Conservation (phyloP, 2,797 vertebrate genomes). For the Pseudocheirus occidentalis region DNA sequence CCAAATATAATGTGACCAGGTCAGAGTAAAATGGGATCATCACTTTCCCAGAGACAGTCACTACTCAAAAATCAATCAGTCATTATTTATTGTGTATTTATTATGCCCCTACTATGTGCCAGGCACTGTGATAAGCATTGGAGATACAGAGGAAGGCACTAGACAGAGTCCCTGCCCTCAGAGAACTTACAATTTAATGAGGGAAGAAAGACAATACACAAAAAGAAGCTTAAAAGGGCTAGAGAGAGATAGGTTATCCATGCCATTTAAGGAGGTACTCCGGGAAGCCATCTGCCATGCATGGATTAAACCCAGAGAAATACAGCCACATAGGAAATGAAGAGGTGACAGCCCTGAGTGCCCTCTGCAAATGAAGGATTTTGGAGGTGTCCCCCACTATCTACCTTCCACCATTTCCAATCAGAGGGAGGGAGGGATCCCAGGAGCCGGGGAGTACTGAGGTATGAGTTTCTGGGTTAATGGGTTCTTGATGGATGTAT, state of each 20-base stretch:
- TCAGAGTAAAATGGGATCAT: background rate
- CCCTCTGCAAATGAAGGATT: too few species aligned
- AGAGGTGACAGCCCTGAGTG: too few species aligned
- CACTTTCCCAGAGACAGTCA: background rate
- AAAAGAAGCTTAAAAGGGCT: background rate
- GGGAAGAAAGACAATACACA: background rate
- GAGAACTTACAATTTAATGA: background rate
- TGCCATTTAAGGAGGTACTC: background rate
- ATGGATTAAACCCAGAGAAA: background rate
- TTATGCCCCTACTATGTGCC: background rate
- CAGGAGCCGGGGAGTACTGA: background rate
- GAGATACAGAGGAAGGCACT: background rate
- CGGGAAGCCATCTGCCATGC: background rate
- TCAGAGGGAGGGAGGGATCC: background rate
- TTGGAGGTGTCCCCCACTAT: background rate
- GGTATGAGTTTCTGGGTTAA: background rate
- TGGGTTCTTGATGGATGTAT: background rate
- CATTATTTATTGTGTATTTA: background rate
- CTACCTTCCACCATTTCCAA: background rate
- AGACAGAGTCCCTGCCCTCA: background rate
- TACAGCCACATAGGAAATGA: too few species aligned
- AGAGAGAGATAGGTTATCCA: background rate
- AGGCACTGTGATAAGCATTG: background rate
- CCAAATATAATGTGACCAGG: background rate
- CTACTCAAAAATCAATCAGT: background rate